phyloP scores from a whole-genome alignment of 2,113 vertebrate genomes.

The Heterochromis multidens region DNA sequence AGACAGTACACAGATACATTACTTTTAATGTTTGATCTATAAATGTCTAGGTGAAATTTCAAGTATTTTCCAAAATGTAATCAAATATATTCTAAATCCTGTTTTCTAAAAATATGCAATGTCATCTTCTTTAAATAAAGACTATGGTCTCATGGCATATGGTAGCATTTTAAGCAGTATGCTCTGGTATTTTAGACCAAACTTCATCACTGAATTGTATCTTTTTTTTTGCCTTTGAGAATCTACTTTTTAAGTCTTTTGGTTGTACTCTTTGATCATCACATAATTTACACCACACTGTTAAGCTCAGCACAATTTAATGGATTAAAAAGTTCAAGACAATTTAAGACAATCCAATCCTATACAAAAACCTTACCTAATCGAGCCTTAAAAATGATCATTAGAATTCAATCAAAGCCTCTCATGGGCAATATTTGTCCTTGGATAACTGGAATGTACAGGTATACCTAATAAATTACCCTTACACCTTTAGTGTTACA shows the following conservation, averaged over 20 bases:
- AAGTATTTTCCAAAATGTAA: neutral
- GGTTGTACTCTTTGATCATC: neutral
- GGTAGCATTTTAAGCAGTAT: neutral
- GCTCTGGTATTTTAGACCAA: neutral
- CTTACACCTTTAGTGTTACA: neutral
- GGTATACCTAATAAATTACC: neutral
- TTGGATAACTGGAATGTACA: neutral
- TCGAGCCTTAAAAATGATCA: neutral
- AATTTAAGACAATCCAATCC: neutral
- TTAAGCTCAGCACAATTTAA: neutral
- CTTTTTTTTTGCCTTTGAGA: neutral
- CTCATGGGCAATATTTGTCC: neutral
- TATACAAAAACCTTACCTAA: neutral
- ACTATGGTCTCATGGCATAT: neutral
- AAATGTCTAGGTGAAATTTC: neutral
- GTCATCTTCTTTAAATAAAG: neutral
- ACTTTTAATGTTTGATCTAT: neutral
- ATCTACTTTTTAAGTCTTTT: neutral
- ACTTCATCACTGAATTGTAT: neutral
- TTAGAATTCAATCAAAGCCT: neutral
- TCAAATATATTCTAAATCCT: accelerated
- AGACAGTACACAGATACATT: neutral
- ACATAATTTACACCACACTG: neutral
- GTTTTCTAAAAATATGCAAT: neutral
- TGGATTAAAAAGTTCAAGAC: neutral